These are phyloP conservation scores for Bovichtus diacanthus DNA, from an alignment of 2,797 vertebrate species.

Conservation along the genomic window DNA sequence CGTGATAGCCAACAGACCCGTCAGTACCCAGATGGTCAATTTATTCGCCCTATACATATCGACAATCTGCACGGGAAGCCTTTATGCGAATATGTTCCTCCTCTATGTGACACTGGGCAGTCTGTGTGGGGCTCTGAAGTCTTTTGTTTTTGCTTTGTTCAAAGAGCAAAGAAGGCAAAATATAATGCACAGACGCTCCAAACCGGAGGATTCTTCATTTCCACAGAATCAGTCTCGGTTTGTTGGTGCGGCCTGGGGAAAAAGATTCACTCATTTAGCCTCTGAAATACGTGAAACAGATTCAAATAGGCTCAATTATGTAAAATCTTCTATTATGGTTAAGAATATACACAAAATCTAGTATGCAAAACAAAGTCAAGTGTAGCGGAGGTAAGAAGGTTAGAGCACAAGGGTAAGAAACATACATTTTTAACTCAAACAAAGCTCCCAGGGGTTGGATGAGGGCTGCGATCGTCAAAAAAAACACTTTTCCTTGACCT, in stretches of 20 bases:
- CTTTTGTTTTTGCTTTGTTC: constrained; percentile 46
- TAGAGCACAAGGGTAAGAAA: constrained; percentile 19
- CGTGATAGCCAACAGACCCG: constrained; percentile 67
- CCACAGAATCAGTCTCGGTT: constrained; percentile 50
- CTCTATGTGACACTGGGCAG: constrained; percentile 23
- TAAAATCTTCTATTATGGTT: constrained; percentile 20
- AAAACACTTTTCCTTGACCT: too few relatives aligned
- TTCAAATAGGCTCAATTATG: constrained; percentile 28
- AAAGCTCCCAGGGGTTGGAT: constrained; percentile 26
- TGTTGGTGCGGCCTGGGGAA: constrained; percentile 44
- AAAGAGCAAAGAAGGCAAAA: constrained; percentile 50
- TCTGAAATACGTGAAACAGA: constrained; percentile 39
- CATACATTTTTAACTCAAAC: constrained; percentile 51
- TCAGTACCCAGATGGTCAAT: constrained; percentile 74
- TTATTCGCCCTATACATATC: constrained; percentile 51
- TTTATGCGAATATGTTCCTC: constrained; percentile 15
- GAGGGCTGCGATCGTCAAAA: neutral
- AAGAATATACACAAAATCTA: constrained; percentile 26
- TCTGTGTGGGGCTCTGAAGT: constrained; percentile 30
- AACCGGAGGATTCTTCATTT: constrained; percentile 54
- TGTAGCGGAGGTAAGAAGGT: constrained; percentile 12
- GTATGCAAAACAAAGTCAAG: neutral
- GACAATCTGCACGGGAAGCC: constrained; percentile 8
- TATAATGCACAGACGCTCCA: constrained; percentile 45
- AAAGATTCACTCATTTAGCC: constrained; percentile 58